Evolutionary conservation across 2,888 invertebrate species (phyloP), one percentile per base, ranked within the genome.

Genomic region (Acanthopleura granulata): DNA sequence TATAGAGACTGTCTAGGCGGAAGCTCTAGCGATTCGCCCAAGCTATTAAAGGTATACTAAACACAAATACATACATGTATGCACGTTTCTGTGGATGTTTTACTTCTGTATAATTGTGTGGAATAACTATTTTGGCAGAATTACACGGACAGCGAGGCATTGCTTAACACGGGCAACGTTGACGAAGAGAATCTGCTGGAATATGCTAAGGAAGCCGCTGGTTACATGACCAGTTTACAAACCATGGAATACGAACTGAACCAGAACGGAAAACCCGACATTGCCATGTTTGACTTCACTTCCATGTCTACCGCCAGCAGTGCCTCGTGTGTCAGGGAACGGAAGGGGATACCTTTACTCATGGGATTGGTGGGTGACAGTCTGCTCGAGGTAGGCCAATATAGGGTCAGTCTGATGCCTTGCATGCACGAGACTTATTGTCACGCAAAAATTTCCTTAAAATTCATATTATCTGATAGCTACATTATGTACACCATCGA

Each of bases 231-330:
- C 80, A 72, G 80, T 74, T 81, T 87, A 61, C 82, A 82, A 22
- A 73, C 80, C 86, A 91, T 95, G 83, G 97, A 98, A 91, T 98
- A 97, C 91, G 98, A 98, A 0, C 95, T 97, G 15, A 99, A 99
- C 92, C 97, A 97, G 91, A 97, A 96, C 89, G 97, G 97, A 0
- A 96, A 97, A 89, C 96, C 97, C 0, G 98, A 98, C 91, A 97
- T 98, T 3, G 97, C 98, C 49, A 95, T 98, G 93, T 99, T 98
- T 90, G 98, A 98, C 91, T 99, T 98, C 90, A 98, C 98, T 0
- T 97, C 97, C 0, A 97, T 98, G 95, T 98, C 96, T 91, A 96
- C 97, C 0, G 97, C 98, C 0, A 97, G 97, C 91, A 96, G 97
- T 91, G 97, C 98, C 15, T 95, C 95, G 83, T 93, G 96, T 87